Evolutionary conservation across 2,888 invertebrate genomes (phyloP), one percentile per base, ranked within the genome.

Genomic region (Polylopha cassiicola): DNA sequence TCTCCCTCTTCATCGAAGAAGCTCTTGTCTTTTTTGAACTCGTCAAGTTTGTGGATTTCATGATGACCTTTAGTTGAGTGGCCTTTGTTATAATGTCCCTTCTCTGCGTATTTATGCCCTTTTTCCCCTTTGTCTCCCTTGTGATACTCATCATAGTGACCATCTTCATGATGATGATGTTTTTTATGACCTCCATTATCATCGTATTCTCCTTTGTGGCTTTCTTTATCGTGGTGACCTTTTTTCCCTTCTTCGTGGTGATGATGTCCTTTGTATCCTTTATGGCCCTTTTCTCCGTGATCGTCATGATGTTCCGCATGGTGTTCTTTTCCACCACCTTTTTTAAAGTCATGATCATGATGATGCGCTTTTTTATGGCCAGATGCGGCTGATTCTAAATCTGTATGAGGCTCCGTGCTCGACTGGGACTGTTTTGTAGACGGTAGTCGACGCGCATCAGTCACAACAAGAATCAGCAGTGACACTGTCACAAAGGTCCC

Each of bases 1-100:
- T 93, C 93, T 53, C 94, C 93, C 58, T 93, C 91, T 73, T 94
- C 94, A 55, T 95, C 94, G 71, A 91, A 94, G 89, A 93, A 94
- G 62, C 93, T 91, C 64, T 95, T 94, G 60, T 94, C 92, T 71
- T 95, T 95, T 67, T 94, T 93, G 75, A 89, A 93, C 73, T 95
- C 95, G 70, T 95, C 93, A 44, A 92, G 75, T 63, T 95, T 95
- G 75, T 95, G 93, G 4, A 94, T 88, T 67, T 94, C 92, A 65
- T 95, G 95, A 51, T 93, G 92, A 39, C 95, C 94, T 71, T 95
- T 93, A 51, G 94, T 95, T 47, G 91, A 91, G 75, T 95, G 94
- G 0, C 95, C 95, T 63, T 95, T 95, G 47, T 92, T 92, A 70
- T 91, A 94, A 51, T 90, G 89, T 5, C 94, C 94, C 45, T 89